phyloP scores from a whole-genome alignment of 2,113 vertebrate genomes.

The Charina bottae region DNA sequence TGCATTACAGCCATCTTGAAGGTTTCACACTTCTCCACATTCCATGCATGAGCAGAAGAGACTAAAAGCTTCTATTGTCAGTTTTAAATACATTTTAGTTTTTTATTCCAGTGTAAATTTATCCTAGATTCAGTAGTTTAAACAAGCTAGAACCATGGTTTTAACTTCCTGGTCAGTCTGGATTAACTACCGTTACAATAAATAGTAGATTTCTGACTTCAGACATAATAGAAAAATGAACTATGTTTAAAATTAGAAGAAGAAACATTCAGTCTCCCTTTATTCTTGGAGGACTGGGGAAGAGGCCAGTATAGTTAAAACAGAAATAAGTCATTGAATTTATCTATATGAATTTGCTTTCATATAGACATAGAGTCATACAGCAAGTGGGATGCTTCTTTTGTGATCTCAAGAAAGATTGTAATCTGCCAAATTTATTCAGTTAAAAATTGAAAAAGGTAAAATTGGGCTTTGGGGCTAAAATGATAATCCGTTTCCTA shows the following conservation, averaged over 20 bases:
- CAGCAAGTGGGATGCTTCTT: neutral
- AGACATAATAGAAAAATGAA: neutral
- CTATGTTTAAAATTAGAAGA: neutral
- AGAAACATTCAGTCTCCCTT: neutral
- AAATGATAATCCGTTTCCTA: conserved; percentile 1
- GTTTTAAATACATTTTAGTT: neutral
- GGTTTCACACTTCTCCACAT: neutral
- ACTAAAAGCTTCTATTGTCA: neutral
- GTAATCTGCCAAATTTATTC: neutral
- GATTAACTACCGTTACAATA: neutral
- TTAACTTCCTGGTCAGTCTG: neutral
- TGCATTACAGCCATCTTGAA: neutral
- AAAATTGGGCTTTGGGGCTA: neutral
- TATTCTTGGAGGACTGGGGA: neutral
- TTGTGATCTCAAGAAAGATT: neutral
- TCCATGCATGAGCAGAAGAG: neutral
- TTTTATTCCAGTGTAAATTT: neutral
- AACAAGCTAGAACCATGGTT: neutral
- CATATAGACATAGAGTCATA: neutral
- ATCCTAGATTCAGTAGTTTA: neutral
- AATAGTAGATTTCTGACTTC: neutral
- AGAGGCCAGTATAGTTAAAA: neutral
- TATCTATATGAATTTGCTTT: neutral
- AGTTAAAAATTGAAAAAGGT: neutral
- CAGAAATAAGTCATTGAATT: neutral